Conservation (phyloP, 2,888 invertebrate genomes). For the Agrotis ipsilon region DNA sequence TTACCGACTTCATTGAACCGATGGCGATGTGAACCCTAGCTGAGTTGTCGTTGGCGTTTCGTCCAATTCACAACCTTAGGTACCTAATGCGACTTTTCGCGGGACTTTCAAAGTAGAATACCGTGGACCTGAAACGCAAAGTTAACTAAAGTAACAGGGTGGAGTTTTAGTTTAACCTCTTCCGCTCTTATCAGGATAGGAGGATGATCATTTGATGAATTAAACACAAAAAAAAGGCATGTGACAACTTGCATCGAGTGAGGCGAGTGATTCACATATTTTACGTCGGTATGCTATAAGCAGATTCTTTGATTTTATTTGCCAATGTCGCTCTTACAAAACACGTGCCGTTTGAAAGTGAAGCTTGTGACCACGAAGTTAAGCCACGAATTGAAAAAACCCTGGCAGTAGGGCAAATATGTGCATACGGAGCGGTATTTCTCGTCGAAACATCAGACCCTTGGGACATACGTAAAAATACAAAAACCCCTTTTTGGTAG, state of each 20-base stretch:
- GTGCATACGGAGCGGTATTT: slow-evolving; percentile 57
- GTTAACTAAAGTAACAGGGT: too few relatives aligned
- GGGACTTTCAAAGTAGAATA: too few relatives aligned
- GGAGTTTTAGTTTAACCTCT: too few relatives aligned
- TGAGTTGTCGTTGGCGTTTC: slow-evolving; percentile 5
- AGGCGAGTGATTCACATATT: too few relatives aligned
- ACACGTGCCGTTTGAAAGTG: background rate
- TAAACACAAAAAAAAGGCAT: too few relatives aligned
- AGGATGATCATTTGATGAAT: too few relatives aligned
- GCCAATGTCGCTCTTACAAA: background rate
- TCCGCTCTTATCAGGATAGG: too few relatives aligned
- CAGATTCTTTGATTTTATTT: background rate
- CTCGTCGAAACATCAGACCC: slow-evolving; percentile 57
- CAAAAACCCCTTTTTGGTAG: slow-evolving; percentile 50
- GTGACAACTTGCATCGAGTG: too few relatives aligned
- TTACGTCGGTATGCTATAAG: too few relatives aligned
- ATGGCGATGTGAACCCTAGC: slow-evolving; percentile 28
- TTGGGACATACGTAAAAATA: slow-evolving; percentile 61
- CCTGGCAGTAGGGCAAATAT: slow-evolving; percentile 29
- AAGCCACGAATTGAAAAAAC: slow-evolving; percentile 54
- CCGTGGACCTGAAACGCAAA: too few relatives aligned
- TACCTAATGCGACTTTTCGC: background rate
- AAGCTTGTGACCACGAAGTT: background rate
- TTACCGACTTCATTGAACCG: slow-evolving; percentile 52
- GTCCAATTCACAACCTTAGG: background rate